These are phyloP conservation scores for Paedocypris sp. DNA, from an alignment of 2,113 vertebrate species.

Conservation along the genomic window DNA sequence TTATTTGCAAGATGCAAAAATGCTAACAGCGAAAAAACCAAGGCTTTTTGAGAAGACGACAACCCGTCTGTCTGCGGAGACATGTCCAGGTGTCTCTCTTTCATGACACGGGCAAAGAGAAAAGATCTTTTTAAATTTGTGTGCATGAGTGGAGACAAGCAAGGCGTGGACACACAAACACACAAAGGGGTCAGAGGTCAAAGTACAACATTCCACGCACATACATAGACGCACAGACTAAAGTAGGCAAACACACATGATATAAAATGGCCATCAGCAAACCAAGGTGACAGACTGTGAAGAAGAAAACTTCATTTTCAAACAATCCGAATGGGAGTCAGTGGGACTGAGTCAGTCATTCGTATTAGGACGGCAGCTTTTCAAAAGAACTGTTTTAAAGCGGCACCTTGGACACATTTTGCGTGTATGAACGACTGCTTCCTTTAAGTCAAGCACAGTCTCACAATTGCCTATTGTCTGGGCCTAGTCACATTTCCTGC, in stretches of 20 bases:
- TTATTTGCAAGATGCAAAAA: constrained; percentile 5
- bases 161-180: constrained; percentile 24
- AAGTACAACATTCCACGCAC: constrained; percentile 41
- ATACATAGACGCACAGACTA: constrained; percentile 14
- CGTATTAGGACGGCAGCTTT: too few relatives aligned
- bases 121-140: constrained; percentile 1
- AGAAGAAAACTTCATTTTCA: too few relatives aligned
- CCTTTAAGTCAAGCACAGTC: constrained; percentile 52
- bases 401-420: too few relatives aligned
- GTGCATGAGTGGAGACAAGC: constrained; percentile 16
- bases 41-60: not conserved
- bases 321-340: too few relatives aligned
- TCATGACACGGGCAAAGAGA: not conserved
- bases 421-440: too few relatives aligned
- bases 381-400: too few relatives aligned
- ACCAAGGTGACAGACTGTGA: constrained; percentile 32
- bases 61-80: not conserved
- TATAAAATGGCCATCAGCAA: constrained; percentile 33
- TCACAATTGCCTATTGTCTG: constrained; percentile 68
- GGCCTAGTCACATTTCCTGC: constrained; percentile 55
- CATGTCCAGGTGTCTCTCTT: not conserved
- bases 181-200: constrained; percentile 40
- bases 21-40: not conserved
- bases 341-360: too few relatives aligned
- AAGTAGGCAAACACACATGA: constrained; percentile 43